A percentile compares a stretch with the other conserved stretches of the same genome.
These are phyloP conservation scores for Philereme transversata DNA, from an alignment of 2,888 invertebrate genomes.

Conservation along the genomic window DNA sequence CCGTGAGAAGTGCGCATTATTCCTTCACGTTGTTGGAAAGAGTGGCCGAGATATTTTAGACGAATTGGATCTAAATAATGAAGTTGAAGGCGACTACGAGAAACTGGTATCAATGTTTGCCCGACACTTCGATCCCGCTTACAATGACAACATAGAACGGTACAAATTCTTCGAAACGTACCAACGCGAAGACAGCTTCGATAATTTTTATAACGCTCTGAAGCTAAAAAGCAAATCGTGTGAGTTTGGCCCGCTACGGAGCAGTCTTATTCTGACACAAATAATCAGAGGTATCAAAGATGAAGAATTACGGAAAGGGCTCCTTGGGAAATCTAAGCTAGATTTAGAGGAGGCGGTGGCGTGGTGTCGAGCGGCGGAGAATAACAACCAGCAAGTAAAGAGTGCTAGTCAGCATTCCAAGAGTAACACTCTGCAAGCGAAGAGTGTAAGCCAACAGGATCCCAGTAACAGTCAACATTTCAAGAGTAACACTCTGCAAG, in stretches of 20 bases:
- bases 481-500: not conserved
- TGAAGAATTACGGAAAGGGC: slow-evolving; percentile 8
- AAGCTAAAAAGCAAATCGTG: slow-evolving; percentile 31
- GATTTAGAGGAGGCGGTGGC: slow-evolving; percentile 17
- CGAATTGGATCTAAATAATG: slow-evolving; percentile 12
- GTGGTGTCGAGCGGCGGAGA: slow-evolving; percentile 21
- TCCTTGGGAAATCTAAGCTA: slow-evolving; percentile 13
- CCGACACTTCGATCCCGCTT: slow-evolving; percentile 13
- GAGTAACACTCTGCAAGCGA: not conserved
- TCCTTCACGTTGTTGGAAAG: slow-evolving; percentile 37
- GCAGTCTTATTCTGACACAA: slow-evolving; percentile 35
- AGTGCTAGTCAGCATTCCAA: not conserved
- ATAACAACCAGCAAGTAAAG: not conserved
- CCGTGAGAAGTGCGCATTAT: slow-evolving; percentile 31
- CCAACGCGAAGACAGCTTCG: slow-evolving; percentile 27
- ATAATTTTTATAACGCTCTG: slow-evolving; percentile 23
- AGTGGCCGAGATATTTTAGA: slow-evolving; percentile 8
- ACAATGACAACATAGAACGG: slow-evolving; percentile 31
- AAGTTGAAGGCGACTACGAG: slow-evolving; percentile 13
- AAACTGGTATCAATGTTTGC: slow-evolving; percentile 15
- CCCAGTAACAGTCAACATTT: not conserved
- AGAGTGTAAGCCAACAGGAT: not conserved
- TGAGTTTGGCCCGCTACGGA: slow-evolving; percentile 29
- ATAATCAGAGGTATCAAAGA: slow-evolving; percentile 34
- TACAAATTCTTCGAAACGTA: slow-evolving; percentile 32